Evolutionary conservation across 2,113 vertebrate species (phyloP).

Genomic region (Falco punctatus): DNA sequence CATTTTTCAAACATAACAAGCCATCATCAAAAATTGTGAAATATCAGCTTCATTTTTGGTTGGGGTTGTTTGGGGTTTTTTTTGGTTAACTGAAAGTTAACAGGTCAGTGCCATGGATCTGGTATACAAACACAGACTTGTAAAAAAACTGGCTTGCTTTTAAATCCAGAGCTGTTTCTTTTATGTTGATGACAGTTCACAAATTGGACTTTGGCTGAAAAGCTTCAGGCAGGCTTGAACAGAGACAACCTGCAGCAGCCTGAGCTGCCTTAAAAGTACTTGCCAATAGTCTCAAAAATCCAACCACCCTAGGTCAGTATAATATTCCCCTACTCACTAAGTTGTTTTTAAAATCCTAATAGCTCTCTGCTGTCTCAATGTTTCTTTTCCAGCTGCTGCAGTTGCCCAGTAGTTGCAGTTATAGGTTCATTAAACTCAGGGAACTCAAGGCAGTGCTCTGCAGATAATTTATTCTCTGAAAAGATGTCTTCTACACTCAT

Average conservation of each 20-base stretch:
- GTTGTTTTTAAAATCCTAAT: background rate
- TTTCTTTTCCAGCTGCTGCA: background rate
- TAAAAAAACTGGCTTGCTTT: background rate
- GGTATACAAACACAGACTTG: background rate
- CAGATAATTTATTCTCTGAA: background rate
- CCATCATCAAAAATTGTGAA: background rate
- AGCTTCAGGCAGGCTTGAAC: background rate
- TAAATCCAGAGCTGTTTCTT: background rate
- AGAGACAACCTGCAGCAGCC: background rate
- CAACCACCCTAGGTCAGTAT: background rate
- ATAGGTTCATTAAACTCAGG: background rate
- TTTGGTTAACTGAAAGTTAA: background rate
- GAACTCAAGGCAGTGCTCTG: background rate
- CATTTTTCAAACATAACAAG: background rate
- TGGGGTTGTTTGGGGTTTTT: background rate
- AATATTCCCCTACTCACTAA: background rate
- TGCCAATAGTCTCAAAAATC: background rate
- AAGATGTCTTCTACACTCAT: background rate
- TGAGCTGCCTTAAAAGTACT: background rate
- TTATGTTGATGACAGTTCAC: background rate
- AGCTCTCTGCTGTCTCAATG: background rate
- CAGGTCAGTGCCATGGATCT: background rate
- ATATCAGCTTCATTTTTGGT: background rate
- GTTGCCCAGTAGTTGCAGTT: background rate
- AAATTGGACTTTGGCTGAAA: background rate